phyloP scores from a whole-genome alignment of 2,888 invertebrate genomes.

The Ypsolopha sequella region DNA sequence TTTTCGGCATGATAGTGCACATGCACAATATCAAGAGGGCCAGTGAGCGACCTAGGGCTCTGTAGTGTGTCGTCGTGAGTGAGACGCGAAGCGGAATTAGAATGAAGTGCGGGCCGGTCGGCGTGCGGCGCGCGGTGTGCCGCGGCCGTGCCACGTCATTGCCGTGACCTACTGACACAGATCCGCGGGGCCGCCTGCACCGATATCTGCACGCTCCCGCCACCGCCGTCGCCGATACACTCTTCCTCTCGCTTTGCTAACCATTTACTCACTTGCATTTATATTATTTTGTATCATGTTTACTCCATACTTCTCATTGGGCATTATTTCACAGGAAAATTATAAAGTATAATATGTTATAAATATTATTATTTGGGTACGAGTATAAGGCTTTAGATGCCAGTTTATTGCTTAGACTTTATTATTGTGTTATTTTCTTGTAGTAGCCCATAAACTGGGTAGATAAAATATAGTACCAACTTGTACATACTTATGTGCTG shows the following conservation, averaged over 20 bases:
- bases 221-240: constrained; percentile 18
- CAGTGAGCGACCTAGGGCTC: background rate
- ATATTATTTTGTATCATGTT: constrained; percentile 2
- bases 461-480: too few relatives aligned
- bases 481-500: too few relatives aligned
- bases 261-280: constrained; percentile 2
- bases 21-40: background rate
- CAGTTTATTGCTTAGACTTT: too few relatives aligned
- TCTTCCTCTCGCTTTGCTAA: constrained; percentile 3
- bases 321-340: too few relatives aligned
- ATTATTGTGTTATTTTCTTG: too few relatives aligned
- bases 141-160: constrained; percentile 73
- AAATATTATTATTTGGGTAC: too few relatives aligned
- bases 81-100: constrained; percentile 60
- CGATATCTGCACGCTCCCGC: constrained; percentile 58
- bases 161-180: constrained; percentile 79
- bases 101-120: constrained; percentile 53
- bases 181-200: constrained; percentile 72
- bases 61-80: background rate
- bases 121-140: constrained; percentile 27
- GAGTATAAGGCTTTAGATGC: too few relatives aligned
- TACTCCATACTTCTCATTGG: background rate
- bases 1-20: background rate
- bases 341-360: too few relatives aligned
- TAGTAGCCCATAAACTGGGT: too few relatives aligned